These are phyloP conservation scores for Huso huso DNA, from an alignment of 2,797 vertebrate species.

Conservation along the genomic window DNA sequence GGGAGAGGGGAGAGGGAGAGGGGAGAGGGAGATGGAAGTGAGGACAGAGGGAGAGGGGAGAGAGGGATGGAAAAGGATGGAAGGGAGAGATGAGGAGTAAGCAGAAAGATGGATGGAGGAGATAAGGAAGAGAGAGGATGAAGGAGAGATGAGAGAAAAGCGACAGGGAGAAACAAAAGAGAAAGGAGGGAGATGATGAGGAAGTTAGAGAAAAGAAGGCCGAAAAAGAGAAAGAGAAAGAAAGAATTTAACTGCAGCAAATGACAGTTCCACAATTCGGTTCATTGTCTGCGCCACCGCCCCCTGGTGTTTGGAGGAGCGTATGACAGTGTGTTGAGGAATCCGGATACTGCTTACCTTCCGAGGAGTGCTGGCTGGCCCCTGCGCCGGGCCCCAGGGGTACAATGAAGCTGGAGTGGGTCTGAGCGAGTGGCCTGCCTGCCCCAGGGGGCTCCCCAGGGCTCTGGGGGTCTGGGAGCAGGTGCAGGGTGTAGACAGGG, in stretches of 20 bases:
- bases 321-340: not conserved
- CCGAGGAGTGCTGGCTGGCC: conserved; percentile 63
- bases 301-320: not conserved
- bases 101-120: not conserved
- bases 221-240: no score
- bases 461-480: conserved; percentile 63
- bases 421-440: conserved; percentile 50
- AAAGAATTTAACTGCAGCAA: no score
- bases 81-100: no score
- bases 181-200: not conserved
- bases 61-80: no score
- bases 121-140: not conserved
- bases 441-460: conserved; percentile 51
- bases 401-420: conserved; percentile 69
- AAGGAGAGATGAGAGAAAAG: no score
- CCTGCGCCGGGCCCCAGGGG: conserved; percentile 57
- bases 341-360: conserved; percentile 56
- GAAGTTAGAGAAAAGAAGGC: not conserved
- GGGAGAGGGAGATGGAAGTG: no score
- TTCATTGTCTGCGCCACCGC: no score
- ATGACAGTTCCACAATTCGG: no score
- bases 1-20: no score
- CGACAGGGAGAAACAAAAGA: not conserved
- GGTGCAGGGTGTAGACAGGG: conserved; percentile 67
- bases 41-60: no score